Conservation (phyloP, 2,113 vertebrate species). For the Urocynchramus pylzowi region DNA sequence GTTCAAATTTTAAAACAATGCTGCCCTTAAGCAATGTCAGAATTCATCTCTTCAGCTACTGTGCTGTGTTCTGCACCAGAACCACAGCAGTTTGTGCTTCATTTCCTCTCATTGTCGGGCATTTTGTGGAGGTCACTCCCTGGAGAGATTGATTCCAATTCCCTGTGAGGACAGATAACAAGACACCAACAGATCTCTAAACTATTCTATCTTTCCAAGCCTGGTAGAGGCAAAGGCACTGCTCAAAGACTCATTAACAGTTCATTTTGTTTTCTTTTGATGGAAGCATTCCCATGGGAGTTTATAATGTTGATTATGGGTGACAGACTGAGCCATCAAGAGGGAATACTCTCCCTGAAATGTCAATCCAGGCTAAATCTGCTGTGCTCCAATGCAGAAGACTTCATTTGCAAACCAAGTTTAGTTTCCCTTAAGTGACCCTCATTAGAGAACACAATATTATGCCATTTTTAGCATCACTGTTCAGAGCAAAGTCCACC, state of each 20-base stretch:
- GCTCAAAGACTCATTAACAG: not conserved
- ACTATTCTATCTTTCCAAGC: not conserved
- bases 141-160: not conserved
- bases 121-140: not conserved
- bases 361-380: not conserved
- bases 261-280: not conserved
- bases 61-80: not conserved
- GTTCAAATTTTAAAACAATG: not conserved
- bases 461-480: not conserved
- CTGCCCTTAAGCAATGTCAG: conserved; percentile 6
- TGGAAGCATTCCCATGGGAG: not conserved
- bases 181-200: not conserved
- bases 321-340: not conserved
- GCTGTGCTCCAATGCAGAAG: not conserved
- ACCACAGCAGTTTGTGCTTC: not conserved
- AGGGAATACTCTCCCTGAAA: not conserved
- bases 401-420: not conserved
- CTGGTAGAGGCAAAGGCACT: not conserved
- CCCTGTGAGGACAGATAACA: not conserved
- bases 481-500: not conserved
- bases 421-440: not conserved
- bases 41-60: not conserved
- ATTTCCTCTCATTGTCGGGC: not conserved
- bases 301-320: not conserved
- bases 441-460: not conserved